phyloP scores from a whole-genome alignment of 2,888 invertebrate species.

The Belgica antarctica region DNA sequence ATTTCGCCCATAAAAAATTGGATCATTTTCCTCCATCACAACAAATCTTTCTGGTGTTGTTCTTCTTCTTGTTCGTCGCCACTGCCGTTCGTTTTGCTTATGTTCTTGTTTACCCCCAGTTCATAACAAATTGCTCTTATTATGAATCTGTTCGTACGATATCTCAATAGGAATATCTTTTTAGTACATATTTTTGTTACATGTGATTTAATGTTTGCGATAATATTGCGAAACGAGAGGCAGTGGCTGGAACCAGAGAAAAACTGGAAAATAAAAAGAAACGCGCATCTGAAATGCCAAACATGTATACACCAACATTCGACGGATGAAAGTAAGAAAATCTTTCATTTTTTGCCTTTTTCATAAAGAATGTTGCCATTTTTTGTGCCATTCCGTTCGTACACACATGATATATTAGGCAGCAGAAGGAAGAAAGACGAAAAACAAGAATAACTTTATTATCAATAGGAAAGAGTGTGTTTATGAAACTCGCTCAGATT shows the following conservation, averaged over 20 bases:
- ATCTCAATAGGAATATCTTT: slow-evolving; percentile 36
- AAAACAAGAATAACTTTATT: slow-evolving; percentile 13
- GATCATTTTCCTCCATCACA: slow-evolving; percentile 5
- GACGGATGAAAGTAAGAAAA: slow-evolving; percentile 26
- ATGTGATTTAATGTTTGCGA: slow-evolving; percentile 38
- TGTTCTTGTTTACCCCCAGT: slow-evolving; percentile 24
- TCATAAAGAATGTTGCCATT: slow-evolving; percentile 38
- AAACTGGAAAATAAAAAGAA: too few relatives aligned
- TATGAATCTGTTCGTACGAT: slow-evolving; percentile 28
- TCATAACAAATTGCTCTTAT: slow-evolving; percentile 40
- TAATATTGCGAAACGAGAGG: slow-evolving; percentile 28
- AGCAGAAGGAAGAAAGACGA: neutral
- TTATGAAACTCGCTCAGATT: slow-evolving; percentile 8
- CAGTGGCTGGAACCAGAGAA: too few relatives aligned
- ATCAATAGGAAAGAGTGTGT: slow-evolving; percentile 11
- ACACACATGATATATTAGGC: slow-evolving; percentile 14
- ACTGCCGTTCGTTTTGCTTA: too few relatives aligned
- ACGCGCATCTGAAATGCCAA: neutral
- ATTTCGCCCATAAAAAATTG: neutral
- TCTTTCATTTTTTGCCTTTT: slow-evolving; percentile 2
- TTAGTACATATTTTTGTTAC: neutral
- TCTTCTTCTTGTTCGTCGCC: too few relatives aligned
- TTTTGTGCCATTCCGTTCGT: too few relatives aligned
- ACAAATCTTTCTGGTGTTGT: too few relatives aligned
- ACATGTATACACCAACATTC: slow-evolving; percentile 7